Percentiles rank a stretch among this genome's conserved stretches.
These are phyloP conservation scores for Bombycilla garrulus DNA, from an alignment of 2,113 vertebrate species.

Conservation along the genomic window DNA sequence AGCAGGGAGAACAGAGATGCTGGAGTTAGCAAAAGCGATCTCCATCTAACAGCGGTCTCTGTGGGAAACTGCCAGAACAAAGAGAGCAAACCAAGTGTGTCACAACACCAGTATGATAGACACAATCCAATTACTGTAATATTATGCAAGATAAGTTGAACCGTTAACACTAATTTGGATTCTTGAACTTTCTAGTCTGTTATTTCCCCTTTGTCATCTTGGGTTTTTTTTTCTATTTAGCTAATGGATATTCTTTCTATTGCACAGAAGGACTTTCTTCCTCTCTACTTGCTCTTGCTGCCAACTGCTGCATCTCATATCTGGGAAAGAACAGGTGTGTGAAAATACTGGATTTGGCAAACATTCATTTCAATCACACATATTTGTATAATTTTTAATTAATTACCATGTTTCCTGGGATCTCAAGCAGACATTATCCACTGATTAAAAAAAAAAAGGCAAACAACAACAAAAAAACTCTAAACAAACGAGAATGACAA, in stretches of 20 bases:
- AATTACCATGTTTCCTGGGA: not conserved
- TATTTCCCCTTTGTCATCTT: conserved; percentile 27
- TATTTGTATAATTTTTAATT: not conserved
- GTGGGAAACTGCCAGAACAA: not conserved
- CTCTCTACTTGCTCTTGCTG: not conserved
- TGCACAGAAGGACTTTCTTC: not conserved
- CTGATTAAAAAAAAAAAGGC: not conserved
- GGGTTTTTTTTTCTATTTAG: not conserved
- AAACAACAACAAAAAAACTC: too few relatives aligned
- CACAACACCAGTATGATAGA: not conserved
- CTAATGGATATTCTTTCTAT: not conserved
- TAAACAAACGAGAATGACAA: not conserved
- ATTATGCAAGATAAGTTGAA: conserved; percentile 55
- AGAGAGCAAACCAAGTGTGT: conserved; percentile 18
- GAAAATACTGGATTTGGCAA: conserved; percentile 1
- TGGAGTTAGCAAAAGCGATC: not conserved
- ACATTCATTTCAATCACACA: not conserved
- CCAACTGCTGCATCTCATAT: not conserved
- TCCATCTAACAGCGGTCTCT: not conserved
- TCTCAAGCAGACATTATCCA: not conserved
- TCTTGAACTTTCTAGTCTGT: conserved; percentile 38
- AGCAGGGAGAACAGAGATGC: not conserved
- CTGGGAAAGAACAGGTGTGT: conserved; percentile 12
- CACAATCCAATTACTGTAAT: conserved; percentile 34
- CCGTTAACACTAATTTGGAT: conserved; percentile 50